Base-by-base conservation (phyloP, 1,140 invertebrate species). In the Agrypnia vestita region DNA sequence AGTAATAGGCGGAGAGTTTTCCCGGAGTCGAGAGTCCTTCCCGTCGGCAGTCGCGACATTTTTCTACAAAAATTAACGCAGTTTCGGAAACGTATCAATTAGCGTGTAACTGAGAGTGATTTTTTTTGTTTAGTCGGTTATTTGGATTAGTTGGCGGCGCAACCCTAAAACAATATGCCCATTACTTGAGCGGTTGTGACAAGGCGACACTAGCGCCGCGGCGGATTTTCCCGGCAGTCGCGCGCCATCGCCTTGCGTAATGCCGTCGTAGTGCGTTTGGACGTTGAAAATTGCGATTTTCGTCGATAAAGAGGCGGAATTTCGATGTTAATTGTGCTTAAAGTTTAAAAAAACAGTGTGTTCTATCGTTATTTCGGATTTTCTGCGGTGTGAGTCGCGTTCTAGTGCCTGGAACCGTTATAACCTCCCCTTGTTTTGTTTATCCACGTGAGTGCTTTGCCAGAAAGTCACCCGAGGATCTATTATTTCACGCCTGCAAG, bases 171-270 rank as follows among this genome's bases (percentile, higher is more conserved):
- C 6, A 35, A 10, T 35, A 13, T 19, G 64, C 64, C 64, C 64
- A n/a, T n/a, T 69, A 69, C 43, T 69, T 69, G 44, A 69, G 43
- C 44, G n/a, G n/a, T 17, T 19, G 43, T 69, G 64, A 69, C 64
- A 69, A 69, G 44, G 44, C 64, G 64, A 69, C 44, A 21, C 64
- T 47, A 69, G 64, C 64, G 64, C 64, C 64, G 15, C 64, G 64
- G 64, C 64, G 64, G 64, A 69, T 69, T 69, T 69, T 69, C 64
- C 64, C 64, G 64, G 44, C 64, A 69, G 64, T 69, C 44, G 43
- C 17, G 15, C 64, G 35, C 64, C 13, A 17, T 46, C 64, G 44
- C 64, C 64, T 69, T 69, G 64, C 64, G 44, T 69, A 69, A 69
- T 21, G 64, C 21, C 12, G 64, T 46, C 64, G 64, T 17, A 47